phyloP scores from a whole-genome alignment of 2,888 invertebrate genomes.

The Dendrolimus pini region DNA sequence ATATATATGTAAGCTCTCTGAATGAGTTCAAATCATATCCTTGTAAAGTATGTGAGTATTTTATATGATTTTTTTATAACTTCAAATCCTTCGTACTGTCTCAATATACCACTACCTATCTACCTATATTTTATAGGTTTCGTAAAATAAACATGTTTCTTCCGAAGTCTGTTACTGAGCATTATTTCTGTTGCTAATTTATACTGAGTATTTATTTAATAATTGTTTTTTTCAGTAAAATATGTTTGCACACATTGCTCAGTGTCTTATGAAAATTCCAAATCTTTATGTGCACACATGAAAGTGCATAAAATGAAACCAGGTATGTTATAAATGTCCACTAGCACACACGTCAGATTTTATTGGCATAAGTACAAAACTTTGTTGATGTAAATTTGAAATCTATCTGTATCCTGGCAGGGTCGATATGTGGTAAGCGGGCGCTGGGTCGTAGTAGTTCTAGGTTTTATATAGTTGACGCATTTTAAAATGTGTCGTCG shows the following conservation, averaged over 20 bases:
- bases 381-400: neutral
- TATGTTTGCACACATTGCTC: constrained; percentile 66
- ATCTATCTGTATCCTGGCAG: too few species aligned
- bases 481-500: too few species aligned
- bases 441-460: too few species aligned
- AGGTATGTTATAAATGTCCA: constrained; percentile 22
- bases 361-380: neutral
- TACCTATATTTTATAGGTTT: too few species aligned
- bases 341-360: neutral
- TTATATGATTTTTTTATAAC: neutral
- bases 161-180: too few species aligned
- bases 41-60: constrained; percentile 51
- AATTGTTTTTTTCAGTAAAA: constrained; percentile 41
- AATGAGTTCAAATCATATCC: constrained; percentile 48
- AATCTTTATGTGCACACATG: constrained; percentile 78
- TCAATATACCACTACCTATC: too few species aligned
- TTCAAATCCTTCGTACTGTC: neutral
- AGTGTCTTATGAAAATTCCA: constrained; percentile 65
- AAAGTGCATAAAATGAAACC: constrained; percentile 68
- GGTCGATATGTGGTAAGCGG: too few species aligned
- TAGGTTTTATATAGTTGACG: too few species aligned
- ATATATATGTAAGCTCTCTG: constrained; percentile 39
- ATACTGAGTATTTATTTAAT: too few species aligned
- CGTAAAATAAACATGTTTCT: too few species aligned
- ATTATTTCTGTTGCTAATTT: too few species aligned